Evolutionary conservation across 2,797 vertebrate species (phyloP), one percentile per base, ranked within the genome.

Genomic region (Salarias fasciatus): DNA sequence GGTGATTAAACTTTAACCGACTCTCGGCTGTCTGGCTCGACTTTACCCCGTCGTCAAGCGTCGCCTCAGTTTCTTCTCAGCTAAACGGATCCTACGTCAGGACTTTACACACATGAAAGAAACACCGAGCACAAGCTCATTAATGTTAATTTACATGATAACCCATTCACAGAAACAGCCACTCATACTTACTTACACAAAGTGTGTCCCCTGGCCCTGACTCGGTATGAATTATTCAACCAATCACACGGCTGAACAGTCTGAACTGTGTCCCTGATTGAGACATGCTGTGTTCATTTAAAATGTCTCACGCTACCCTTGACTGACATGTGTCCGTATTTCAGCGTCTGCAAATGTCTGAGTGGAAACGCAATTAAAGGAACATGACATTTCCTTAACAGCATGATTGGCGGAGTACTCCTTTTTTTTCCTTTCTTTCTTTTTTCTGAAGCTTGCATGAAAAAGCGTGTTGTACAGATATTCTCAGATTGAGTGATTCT

Each of bases 141-240:
- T 60, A 38, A 11, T 66, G 75, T 57, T 63, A 45, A 88, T 87
- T 76, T 81, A 63, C 77, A 78, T 53, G 78, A 84, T 80, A 83
- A 68, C 42, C 59, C 67, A 29, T 82, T 77, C 72, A 56, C 55
- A 77, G 57, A 44, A 56, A 69, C 53, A 56, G 45, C 52, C 68
- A 45, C 37, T 56, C 57, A 44, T 24, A 50, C 79, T 61, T 52
- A 69, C 72, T 36, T 46, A 70, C 63, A 59, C 56, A 52, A 53
- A 53, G 62, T 24, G 52, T 64, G 63, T 79, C 62, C 72, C 54
- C 50, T 24, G 48, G 67, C 67, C 69, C 65, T 41, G 46, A 72
- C 56, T 56, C 68, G 57, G 15, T 56, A 88, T 90, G 83, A 92
- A 92, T 90, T 77, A 92, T 90, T 91, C 82, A 89, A 61, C 83